Evolutionary conservation across 30 jellyfish, hydroid and myxozoan species (phyloP).

Genomic region (Aurelia sp.): DNA sequence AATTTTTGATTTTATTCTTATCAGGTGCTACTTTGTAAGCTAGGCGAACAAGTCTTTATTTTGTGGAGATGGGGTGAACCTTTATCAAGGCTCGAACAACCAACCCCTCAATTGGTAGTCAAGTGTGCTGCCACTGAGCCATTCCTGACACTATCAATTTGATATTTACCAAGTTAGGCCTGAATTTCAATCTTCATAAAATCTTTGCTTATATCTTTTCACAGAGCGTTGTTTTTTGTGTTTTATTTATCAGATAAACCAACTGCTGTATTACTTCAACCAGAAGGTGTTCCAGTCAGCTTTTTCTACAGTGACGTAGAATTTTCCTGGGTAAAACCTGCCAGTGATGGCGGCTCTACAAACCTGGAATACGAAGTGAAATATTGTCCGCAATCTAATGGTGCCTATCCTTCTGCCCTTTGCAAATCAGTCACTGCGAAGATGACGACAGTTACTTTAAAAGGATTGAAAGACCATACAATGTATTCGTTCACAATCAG

Average conservation of each 20-base stretch:
- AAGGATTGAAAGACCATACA: slow-evolving; percentile 24
- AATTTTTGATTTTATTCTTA: no score
- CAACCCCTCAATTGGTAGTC: no score
- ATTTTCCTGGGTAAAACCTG: slow-evolving; percentile 47
- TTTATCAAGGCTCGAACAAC: no score
- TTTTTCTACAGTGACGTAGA: not conserved
- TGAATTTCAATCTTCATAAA: no score
- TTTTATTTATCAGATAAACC: not conserved
- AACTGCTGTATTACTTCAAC: not conserved
- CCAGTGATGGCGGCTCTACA: slow-evolving; percentile 36
- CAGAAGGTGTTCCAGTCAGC: slow-evolving; percentile 3
- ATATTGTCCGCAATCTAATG: slow-evolving; percentile 11
- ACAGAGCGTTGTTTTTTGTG: not conserved
- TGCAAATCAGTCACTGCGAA: slow-evolving; percentile 20
- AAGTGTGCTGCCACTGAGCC: no score
- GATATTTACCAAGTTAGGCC: no score
- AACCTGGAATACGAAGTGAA: slow-evolving; percentile 20
- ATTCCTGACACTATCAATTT: no score
- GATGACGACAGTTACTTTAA: slow-evolving; percentile 17
- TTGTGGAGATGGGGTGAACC: no score
- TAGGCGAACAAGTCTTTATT: no score
- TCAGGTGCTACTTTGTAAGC: no score
- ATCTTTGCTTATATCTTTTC: no score
- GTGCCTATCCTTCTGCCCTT: not conserved
- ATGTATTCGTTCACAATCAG: slow-evolving; percentile 5